phyloP scores from a whole-genome alignment of 1,140 invertebrate genomes.

The Caenorhabditis latens region DNA sequence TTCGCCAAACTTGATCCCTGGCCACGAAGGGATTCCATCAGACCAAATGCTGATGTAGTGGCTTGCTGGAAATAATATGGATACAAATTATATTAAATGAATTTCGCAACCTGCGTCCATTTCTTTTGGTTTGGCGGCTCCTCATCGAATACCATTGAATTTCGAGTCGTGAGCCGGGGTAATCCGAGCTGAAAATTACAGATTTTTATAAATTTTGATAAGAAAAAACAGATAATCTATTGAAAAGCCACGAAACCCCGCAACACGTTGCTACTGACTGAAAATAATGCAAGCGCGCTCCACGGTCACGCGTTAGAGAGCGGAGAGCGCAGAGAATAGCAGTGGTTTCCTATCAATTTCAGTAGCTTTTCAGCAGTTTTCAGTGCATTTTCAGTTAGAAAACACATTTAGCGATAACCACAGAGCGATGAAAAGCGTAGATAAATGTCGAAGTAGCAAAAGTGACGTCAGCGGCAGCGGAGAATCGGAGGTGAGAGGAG shows the following conservation, averaged over 20 bases:
- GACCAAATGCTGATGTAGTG: slow-evolving; percentile 25
- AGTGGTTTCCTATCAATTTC: neutral
- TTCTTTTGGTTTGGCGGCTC: neutral
- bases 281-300: slow-evolving; percentile 13
- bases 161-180: neutral
- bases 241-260: neutral
- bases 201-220: neutral
- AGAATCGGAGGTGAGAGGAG: neutral
- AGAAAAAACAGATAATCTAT: neutral
- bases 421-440: too few relatives aligned
- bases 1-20: slow-evolving; percentile 45
- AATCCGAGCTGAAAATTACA: slow-evolving; percentile 6
- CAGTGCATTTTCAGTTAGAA: neutral
- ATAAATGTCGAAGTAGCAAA: too few relatives aligned
- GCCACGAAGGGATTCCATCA: slow-evolving; percentile 6
- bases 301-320: neutral
- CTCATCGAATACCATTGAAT: slow-evolving; percentile 22
- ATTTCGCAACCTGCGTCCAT: slow-evolving; percentile 50
- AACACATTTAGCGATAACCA: too few relatives aligned
- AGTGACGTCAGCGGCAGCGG: neutral
- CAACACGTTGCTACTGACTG: neutral
- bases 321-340: neutral
- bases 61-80: slow-evolving; percentile 4
- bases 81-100: neutral
- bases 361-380: neutral